phyloP scores from a whole-genome alignment of 2,888 invertebrate genomes.

The Leucoma salicis region DNA sequence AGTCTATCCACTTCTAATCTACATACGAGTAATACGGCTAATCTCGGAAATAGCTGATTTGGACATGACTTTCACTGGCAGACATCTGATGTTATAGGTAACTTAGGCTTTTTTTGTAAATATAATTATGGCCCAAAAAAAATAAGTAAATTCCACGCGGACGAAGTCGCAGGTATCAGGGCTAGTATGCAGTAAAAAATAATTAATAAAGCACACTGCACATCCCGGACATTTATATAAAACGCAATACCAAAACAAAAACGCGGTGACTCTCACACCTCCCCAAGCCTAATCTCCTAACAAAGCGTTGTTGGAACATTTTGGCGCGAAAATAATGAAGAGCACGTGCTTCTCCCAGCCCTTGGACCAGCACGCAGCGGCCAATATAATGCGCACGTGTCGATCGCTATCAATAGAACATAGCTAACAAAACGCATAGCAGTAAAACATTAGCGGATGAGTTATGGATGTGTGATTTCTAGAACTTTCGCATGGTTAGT shows the following conservation, averaged over 20 bases:
- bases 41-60: too few species aligned
- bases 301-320: constrained; percentile 79
- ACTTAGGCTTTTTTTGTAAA: too few species aligned
- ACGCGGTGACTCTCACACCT: constrained; percentile 39
- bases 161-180: too few species aligned
- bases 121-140: too few species aligned
- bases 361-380: constrained; percentile 31
- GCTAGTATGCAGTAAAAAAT: too few species aligned
- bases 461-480: constrained; percentile 33
- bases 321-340: constrained; percentile 81
- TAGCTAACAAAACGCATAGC: constrained; percentile 54
- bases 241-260: constrained; percentile 32
- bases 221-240: constrained; percentile 27
- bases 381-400: constrained; percentile 60
- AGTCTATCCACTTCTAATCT: too few species aligned
- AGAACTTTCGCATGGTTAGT: constrained; percentile 28
- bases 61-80: too few species aligned
- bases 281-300: constrained; percentile 77
- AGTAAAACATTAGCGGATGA: constrained; percentile 46
- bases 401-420: constrained; percentile 67
- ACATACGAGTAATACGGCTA: too few species aligned
- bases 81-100: too few species aligned
- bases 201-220: too few species aligned
- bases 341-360: constrained; percentile 60
- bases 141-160: too few species aligned